Conservation (phyloP, 2,888 invertebrate genomes). For the Marronus borbonicus region DNA sequence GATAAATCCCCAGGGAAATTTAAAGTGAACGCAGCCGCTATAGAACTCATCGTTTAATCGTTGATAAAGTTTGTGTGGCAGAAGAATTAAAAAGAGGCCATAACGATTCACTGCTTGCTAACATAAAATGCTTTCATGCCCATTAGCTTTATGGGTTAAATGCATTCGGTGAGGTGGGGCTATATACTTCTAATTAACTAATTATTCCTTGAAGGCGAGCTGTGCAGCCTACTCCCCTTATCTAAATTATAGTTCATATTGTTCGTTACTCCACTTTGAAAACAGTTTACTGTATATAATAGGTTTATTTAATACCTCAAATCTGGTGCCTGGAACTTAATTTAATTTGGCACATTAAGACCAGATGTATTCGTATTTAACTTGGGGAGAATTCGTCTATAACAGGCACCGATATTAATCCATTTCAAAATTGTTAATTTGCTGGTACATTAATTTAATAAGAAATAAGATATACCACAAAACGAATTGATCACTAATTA, state of each 20-base stretch:
- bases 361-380: background rate
- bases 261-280: constrained; percentile 28
- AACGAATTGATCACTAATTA: background rate
- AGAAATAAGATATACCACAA: background rate
- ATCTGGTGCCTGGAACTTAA: constrained; percentile 17
- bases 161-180: constrained; percentile 31
- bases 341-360: constrained; percentile 1
- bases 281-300: constrained; percentile 16
- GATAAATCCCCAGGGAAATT: constrained; percentile 24
- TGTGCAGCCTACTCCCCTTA: constrained; percentile 14
- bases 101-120: constrained; percentile 27
- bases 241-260: constrained; percentile 19
- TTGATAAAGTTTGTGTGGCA: constrained; percentile 17
- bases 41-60: constrained; percentile 1
- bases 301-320: constrained; percentile 22
- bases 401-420: background rate
- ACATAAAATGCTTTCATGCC: constrained; percentile 32
- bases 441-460: background rate
- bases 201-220: constrained; percentile 34
- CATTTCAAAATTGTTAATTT: background rate
- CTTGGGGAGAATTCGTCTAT: background rate
- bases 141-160: constrained; percentile 35
- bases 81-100: constrained; percentile 31
- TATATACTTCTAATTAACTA: constrained; percentile 39
- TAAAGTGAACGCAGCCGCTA: constrained; percentile 13